Conservation (phyloP, 2,113 vertebrate species). For the Macroglossus sobrinus region DNA sequence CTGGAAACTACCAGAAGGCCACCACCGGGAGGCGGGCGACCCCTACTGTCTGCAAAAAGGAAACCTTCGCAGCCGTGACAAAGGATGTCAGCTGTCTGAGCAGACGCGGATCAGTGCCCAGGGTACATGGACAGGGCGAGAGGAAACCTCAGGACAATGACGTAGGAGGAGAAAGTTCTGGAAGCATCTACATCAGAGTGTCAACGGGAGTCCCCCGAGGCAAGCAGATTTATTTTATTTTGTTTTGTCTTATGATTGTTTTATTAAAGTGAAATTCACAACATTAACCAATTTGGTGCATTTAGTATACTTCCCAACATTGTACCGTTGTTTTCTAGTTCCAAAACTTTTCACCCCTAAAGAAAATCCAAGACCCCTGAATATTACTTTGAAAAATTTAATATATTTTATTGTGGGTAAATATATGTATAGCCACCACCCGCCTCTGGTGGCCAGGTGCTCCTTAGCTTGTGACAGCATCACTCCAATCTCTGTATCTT, state of each 20-base stretch:
- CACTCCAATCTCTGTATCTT: background rate
- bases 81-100: background rate
- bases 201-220: background rate
- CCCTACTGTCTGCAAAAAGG: background rate
- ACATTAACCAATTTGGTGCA: background rate
- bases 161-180: background rate
- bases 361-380: background rate
- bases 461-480: background rate
- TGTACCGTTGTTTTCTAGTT: background rate
- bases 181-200: background rate
- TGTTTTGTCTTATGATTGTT: background rate
- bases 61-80: accelerated
- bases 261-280: background rate
- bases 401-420: background rate
- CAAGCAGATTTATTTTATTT: background rate
- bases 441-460: background rate
- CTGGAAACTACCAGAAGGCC: background rate
- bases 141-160: background rate
- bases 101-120: accelerated
- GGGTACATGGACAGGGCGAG: accelerated
- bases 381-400: background rate
- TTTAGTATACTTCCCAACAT: too few species aligned
- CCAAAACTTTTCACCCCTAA: background rate
- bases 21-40: accelerated
- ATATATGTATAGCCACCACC: too few species aligned